phyloP scores from a whole-genome alignment of 2,888 invertebrate species.

The Watsonalla binaria region DNA sequence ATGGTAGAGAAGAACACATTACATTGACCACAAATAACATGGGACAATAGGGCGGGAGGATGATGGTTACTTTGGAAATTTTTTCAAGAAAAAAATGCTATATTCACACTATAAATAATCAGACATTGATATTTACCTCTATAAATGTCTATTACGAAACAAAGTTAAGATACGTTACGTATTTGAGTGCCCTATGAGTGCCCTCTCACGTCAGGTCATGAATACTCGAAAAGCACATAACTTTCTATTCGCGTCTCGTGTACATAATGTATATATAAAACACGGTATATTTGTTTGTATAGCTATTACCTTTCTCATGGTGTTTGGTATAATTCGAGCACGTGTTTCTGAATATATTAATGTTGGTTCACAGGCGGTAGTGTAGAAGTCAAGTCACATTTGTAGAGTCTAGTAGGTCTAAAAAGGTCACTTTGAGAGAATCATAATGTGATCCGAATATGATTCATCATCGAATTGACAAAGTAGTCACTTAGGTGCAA shows the following conservation, averaged over 20 bases:
- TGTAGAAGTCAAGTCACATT: not conserved
- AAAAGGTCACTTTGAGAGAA: too few relatives aligned
- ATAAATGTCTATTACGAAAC: not conserved
- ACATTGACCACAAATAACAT: too few relatives aligned
- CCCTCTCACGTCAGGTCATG: not conserved
- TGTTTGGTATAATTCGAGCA: slow-evolving; percentile 31
- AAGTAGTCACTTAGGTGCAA: too few relatives aligned
- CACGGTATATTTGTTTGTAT: slow-evolving; percentile 16
- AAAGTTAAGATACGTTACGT: not conserved
- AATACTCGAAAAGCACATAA: slow-evolving; percentile 12
- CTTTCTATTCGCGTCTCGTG: slow-evolving; percentile 37
- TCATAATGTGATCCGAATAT: too few relatives aligned
- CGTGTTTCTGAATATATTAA: slow-evolving; percentile 43
- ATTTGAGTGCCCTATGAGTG: not conserved
- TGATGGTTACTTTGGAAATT: too few relatives aligned
- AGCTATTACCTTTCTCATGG: slow-evolving; percentile 37
- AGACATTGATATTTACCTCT: too few relatives aligned
- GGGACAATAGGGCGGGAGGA: too few relatives aligned
- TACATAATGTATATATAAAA: not conserved
- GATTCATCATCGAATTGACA: too few relatives aligned
- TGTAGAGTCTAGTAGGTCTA: too few relatives aligned
- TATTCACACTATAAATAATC: too few relatives aligned
- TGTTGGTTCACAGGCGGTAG: slow-evolving; percentile 2
- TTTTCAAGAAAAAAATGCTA: too few relatives aligned
- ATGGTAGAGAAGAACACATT: too few relatives aligned